A percentile compares a stretch with the other conserved stretches of the same genome.
Conservation (phyloP, 2,113 vertebrate genomes). For the Sitta europaea region DNA sequence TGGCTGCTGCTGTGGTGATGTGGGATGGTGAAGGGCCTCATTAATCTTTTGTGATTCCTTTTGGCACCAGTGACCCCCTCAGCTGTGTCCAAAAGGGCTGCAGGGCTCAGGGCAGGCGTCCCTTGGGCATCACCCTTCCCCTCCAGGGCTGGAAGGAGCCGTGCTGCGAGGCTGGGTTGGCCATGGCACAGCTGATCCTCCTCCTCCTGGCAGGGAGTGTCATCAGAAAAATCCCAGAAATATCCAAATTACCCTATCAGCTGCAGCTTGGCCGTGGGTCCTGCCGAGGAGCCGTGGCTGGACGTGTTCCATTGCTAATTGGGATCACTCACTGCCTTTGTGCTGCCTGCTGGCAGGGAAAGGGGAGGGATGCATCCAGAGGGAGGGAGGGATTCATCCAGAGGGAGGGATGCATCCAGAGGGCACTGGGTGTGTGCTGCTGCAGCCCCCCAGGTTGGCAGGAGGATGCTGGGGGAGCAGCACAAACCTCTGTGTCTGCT, state of each 20-base stretch:
- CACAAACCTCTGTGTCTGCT: neutral
- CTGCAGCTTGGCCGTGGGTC: neutral
- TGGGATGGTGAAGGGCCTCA: neutral
- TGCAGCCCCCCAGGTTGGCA: neutral
- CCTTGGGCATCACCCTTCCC: neutral
- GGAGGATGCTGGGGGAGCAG: neutral
- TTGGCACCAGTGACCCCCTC: neutral
- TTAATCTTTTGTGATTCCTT: neutral
- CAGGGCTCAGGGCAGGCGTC: neutral
- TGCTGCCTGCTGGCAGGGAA: neutral
- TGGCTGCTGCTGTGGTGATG: neutral
- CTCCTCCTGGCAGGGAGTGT: neutral
- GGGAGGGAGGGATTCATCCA: neutral
- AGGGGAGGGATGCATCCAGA: rapidly evolving
- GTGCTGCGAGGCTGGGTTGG: rapidly evolving
- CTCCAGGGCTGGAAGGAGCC: neutral
- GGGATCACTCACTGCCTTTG: neutral
- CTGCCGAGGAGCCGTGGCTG: neutral
- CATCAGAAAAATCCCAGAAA: neutral
- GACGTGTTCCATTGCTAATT: neutral
- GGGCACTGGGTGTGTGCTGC: neutral
- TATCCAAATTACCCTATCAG: neutral
- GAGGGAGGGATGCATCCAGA: neutral
- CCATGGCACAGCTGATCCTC: neutral
- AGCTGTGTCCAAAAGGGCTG: neutral